Evolutionary conservation across 2,113 vertebrate genomes (phyloP).

Genomic region (Cichladusa arquata): DNA sequence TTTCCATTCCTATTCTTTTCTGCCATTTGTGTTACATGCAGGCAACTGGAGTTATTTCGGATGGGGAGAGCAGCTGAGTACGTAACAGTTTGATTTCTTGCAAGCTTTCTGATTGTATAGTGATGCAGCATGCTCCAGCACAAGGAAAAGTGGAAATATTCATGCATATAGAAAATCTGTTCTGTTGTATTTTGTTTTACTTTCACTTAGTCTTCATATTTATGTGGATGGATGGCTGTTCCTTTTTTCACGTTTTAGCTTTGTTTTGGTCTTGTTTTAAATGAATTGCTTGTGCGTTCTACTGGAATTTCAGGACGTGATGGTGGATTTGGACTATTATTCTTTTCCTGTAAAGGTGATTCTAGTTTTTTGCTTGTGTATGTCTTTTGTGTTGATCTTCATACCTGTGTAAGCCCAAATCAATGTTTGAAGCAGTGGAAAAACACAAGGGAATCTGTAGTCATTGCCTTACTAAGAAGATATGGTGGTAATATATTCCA

Average conservation of each 20-base stretch:
- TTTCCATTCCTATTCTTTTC: constrained; percentile 70
- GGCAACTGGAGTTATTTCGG: constrained; percentile 96
- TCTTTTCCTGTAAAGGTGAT: background rate
- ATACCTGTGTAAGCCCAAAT: fast-evolving
- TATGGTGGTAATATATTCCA: background rate
- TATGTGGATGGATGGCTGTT: background rate
- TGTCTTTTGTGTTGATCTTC: background rate
- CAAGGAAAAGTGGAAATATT: constrained; percentile 55
- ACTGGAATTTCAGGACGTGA: background rate
- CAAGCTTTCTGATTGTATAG: constrained; percentile 48
- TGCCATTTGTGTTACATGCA: constrained; percentile 84
- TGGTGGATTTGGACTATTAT: background rate
- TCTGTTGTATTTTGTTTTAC: background rate
- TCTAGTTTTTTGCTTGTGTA: background rate
- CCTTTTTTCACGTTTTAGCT: background rate
- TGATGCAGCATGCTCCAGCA: constrained; percentile 66
- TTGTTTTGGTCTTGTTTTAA: background rate
- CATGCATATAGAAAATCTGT: constrained; percentile 60
- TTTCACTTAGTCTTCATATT: background rate
- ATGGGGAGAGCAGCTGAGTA: constrained; percentile 94
- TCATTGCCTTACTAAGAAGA: background rate
- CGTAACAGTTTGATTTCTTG: constrained; percentile 80
- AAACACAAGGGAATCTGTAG: background rate
- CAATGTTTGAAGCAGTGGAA: background rate
- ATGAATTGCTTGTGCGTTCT: background rate